Conservation (phyloP, 2,888 invertebrate species). For the Apodemia zela region DNA sequence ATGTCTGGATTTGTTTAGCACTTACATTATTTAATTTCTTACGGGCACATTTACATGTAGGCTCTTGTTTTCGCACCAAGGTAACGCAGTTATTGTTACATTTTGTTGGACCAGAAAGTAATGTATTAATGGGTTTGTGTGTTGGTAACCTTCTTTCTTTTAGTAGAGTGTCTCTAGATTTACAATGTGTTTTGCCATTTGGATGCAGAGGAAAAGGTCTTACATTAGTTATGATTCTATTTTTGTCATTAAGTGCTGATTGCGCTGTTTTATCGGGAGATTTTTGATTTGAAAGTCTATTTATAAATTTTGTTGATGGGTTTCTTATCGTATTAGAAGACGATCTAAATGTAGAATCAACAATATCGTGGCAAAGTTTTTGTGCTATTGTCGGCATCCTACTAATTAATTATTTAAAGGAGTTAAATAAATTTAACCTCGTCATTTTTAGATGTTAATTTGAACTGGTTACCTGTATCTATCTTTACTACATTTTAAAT, state of each 20-base stretch:
- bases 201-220: not conserved
- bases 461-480: too few relatives aligned
- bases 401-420: not conserved
- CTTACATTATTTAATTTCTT: conserved; percentile 33
- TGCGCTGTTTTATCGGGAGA: conserved; percentile 22
- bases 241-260: not conserved
- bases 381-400: conserved; percentile 51
- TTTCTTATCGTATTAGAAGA: conserved; percentile 42
- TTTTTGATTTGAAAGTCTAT: conserved; percentile 27
- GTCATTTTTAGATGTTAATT: not conserved
- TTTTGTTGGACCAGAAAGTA: conserved; percentile 42
- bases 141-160: not conserved
- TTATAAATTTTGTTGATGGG: conserved; percentile 36
- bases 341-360: conserved; percentile 42
- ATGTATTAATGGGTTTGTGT: conserved; percentile 43
- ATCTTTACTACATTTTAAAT: not conserved
- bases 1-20: conserved; percentile 46
- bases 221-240: not conserved
- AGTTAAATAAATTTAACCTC: too few relatives aligned
- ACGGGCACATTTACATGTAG: conserved; percentile 39
- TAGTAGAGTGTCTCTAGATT: not conserved
- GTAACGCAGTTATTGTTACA: conserved; percentile 51
- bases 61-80: conserved; percentile 43
- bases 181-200: not conserved
- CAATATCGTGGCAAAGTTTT: conserved; percentile 52